Evolutionary conservation across 1,140 invertebrate species (phyloP).

Genomic region (Bombus pascuorum): DNA sequence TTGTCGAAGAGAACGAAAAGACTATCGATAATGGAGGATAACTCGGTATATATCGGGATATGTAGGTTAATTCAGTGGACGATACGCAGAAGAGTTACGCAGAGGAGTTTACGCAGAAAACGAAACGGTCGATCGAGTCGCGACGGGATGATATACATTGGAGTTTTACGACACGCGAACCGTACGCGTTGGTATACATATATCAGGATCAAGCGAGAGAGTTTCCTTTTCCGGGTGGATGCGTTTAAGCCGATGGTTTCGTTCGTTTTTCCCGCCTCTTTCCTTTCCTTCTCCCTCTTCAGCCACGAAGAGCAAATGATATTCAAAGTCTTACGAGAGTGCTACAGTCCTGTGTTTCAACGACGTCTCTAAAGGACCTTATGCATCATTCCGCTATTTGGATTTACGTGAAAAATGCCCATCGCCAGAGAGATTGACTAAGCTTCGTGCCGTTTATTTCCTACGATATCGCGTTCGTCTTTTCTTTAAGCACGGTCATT

Average conservation of each 20-base stretch:
- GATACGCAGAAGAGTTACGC: neutral
- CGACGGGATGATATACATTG: constrained; percentile 25
- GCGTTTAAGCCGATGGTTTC: constrained; percentile 12
- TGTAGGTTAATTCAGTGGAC: neutral
- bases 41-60: neutral
- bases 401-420: neutral
- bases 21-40: too few species aligned
- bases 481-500: too few species aligned
- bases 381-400: neutral
- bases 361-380: neutral
- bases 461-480: too few species aligned
- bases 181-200: neutral
- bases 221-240: constrained; percentile 15
- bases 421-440: neutral
- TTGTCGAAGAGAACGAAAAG: too few species aligned
- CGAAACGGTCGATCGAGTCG: constrained; percentile 9
- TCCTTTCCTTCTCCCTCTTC: neutral
- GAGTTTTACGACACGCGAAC: constrained; percentile 3
- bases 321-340: neutral
- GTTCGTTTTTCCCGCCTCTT: neutral
- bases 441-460: neutral
- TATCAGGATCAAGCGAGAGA: constrained; percentile 16
- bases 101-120: neutral
- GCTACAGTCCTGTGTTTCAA: neutral
- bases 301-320: neutral